Evolutionary conservation across 2,113 vertebrate genomes (phyloP).

Genomic region (Mastomys natalensis): DNA sequence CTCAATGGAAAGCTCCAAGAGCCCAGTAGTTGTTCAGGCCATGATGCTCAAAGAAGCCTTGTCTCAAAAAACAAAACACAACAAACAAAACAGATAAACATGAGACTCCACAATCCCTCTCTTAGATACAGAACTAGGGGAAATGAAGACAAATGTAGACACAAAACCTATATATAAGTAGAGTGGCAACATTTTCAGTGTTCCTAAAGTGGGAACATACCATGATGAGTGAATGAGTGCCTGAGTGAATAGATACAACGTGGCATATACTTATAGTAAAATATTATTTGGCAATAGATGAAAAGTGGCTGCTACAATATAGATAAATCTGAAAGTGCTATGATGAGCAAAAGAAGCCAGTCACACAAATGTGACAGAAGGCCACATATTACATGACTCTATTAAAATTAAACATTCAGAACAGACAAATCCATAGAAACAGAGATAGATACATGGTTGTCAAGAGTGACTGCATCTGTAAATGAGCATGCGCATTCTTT

Average conservation of each 20-base stretch:
- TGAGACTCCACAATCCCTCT: not conserved
- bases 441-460: too few relatives aligned
- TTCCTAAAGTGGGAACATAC: not conserved
- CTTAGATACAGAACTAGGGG: not conserved
- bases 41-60: not conserved
- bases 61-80: not conserved
- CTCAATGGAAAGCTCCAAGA: not conserved
- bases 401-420: not conserved
- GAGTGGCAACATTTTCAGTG: not conserved
- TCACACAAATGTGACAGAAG: not conserved
- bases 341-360: too few relatives aligned
- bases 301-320: too few relatives aligned
- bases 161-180: not conserved
- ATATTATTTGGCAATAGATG: not conserved
- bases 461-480: not conserved
- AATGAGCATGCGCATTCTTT: not conserved
- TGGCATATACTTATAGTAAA: not conserved
- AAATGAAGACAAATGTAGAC: not conserved
- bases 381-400: not conserved
- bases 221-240: not conserved
- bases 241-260: not conserved
- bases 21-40: not conserved
- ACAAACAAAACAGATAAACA: not conserved
- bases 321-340: not conserved
- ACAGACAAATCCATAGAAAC: not conserved